Conservation (phyloP, 2,113 vertebrate species). For the Malurus elegans region DNA sequence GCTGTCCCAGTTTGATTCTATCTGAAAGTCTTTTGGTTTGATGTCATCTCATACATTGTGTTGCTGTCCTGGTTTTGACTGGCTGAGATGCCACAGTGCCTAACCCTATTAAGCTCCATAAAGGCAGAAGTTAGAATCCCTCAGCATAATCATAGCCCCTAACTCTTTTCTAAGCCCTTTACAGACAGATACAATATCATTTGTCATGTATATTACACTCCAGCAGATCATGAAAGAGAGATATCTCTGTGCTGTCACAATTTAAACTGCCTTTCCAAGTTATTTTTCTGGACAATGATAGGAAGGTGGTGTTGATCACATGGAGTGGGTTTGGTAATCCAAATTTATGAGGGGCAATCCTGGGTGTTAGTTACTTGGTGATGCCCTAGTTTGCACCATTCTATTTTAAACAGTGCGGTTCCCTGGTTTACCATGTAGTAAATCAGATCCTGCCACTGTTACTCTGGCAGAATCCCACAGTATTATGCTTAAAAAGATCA, state of each 20-base stretch:
- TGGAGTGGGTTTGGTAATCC: not conserved
- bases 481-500: not conserved
- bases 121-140: conserved; percentile 53
- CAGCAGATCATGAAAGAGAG: not conserved
- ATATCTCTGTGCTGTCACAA: not conserved
- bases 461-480: not conserved
- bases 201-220: conserved; percentile 30
- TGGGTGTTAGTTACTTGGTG: not conserved
- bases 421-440: not conserved
- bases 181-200: conserved; percentile 27
- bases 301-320: not conserved
- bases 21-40: conserved; percentile 15
- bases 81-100: conserved; percentile 38
- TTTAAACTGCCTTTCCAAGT: conserved; percentile 14
- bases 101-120: conserved; percentile 67
- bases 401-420: not conserved
- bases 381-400: not conserved
- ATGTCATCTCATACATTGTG: not conserved
- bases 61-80: conserved; percentile 38
- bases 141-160: conserved; percentile 52
- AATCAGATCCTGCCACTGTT: not conserved
- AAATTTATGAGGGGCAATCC: not conserved
- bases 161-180: conserved; percentile 23
- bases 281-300: not conserved
- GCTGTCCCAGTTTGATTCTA: conserved; percentile 24